phyloP scores from a whole-genome alignment of 2,797 vertebrate species.

The Pipistrellus pygmaeus region DNA sequence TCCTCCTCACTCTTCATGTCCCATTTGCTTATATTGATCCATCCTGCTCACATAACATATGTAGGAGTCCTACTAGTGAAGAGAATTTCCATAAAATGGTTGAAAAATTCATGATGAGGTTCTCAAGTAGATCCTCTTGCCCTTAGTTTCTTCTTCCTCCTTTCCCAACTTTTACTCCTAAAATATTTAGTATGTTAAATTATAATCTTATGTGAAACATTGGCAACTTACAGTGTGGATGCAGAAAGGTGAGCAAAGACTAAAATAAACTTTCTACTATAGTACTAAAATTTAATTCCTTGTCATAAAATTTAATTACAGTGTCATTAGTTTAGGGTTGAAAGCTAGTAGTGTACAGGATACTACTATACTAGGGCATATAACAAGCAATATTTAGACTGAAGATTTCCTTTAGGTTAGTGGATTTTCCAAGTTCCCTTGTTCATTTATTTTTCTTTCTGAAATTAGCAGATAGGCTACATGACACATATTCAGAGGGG shows the following conservation, averaged over 20 bases:
- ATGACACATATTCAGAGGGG: not conserved
- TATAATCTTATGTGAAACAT: slow-evolving; percentile 28
- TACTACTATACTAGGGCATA: not conserved
- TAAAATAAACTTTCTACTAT: not conserved
- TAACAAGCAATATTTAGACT: not conserved
- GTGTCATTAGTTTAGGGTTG: not conserved
- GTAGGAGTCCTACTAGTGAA: not conserved
- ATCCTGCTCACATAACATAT: not conserved
- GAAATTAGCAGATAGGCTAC: not conserved
- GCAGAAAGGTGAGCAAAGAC: not conserved
- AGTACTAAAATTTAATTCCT: not conserved
- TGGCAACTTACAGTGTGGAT: not conserved
- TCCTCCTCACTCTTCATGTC: not conserved
- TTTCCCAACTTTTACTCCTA: not conserved
- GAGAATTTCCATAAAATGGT: not conserved
- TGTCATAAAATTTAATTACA: slow-evolving; percentile 5
- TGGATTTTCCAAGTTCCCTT: not conserved
- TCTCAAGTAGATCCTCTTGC: not conserved
- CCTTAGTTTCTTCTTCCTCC: not conserved
- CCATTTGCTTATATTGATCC: not conserved
- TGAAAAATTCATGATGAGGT: not conserved
- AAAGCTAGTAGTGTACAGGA: not conserved
- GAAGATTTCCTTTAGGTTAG: not conserved
- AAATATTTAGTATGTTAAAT: slow-evolving; percentile 30
- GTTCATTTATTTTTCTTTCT: not conserved